Evolutionary conservation across 92 coral and sea anemone species (phyloP), one percentile per base, ranked within the genome.

Genomic region (Pocillopora grandis): DNA sequence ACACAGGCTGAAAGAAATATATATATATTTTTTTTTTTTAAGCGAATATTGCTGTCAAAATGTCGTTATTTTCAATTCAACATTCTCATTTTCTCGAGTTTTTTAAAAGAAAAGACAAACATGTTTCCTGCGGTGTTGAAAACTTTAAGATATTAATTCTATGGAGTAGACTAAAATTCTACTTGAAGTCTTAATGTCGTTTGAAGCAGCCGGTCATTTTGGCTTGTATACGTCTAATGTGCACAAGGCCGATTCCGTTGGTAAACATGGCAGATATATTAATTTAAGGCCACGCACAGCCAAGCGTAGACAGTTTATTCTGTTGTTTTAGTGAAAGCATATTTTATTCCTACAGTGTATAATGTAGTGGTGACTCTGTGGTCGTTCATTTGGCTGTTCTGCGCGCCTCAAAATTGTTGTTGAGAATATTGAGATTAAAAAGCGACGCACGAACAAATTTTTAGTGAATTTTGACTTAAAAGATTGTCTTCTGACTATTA

Each of bases 241-340:
- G 66, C 77, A 58, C 66, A 31, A 75, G 63, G 20, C 3, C 63
- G 18, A 52, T 21, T n/a, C 42, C 5, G 69, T 80, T 71, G 76
- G 85, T 65, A 81, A 81, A 81, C 21, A 70, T 60, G 11, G 21
- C 20, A 20, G 67, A 60, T 59, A 36, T 66, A 71, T 36, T 57
- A 57, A 58, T 73, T 71, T 71, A 70, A 20, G 71, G 60, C 77
- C 52, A 42, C 52, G 52, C 12, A 77, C 20, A 9, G 60, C 9
- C 74, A 36, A 10, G 75, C 55, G 2, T 16, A n/a, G 52, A 68
- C 21, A 14, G 75, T 70, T 70, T 3, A 70, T 70, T 37, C 57
- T 70, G 75, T 70, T 70, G 57, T 70, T 36, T 70, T 70, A 70
- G 57, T 8, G 71, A 23, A 9, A 62, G 27, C 52, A 61, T 20